Evolutionary conservation across 2,888 invertebrate genomes (phyloP).

Genomic region (Anthophora plumipes): DNA sequence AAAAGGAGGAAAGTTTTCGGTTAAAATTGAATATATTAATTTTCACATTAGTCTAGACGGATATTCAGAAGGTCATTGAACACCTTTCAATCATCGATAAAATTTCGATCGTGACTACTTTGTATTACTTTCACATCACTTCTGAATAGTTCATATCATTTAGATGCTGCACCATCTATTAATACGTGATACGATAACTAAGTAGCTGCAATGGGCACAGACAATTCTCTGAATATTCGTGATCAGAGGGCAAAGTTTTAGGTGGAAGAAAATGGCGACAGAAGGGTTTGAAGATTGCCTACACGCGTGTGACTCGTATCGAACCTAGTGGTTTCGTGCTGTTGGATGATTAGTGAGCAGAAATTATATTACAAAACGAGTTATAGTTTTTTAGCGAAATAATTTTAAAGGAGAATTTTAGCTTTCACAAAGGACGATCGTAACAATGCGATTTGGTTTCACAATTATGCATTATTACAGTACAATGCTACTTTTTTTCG

Average conservation of each 20-base stretch:
- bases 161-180: constrained; percentile 13
- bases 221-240: constrained; percentile 13
- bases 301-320: constrained; percentile 28
- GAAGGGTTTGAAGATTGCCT: constrained; percentile 28
- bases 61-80: neutral
- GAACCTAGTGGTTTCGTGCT: neutral
- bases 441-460: constrained; percentile 58
- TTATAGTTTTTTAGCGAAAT: constrained; percentile 76
- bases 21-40: neutral
- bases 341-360: constrained; percentile 73
- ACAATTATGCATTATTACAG: neutral
- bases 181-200: constrained; percentile 13
- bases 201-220: constrained; percentile 7
- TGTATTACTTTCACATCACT: neutral
- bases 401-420: constrained; percentile 77
- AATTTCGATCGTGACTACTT: neutral
- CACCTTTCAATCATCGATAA: neutral
- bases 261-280: constrained; percentile 8
- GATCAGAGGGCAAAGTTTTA: constrained; percentile 24
- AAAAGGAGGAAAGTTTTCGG: too few relatives aligned
- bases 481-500: neutral
- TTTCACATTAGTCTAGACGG: neutral
- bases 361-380: constrained; percentile 69
- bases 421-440: constrained; percentile 72
- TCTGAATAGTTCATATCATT: constrained; percentile 15